Percentiles rank a stretch among this genome's conserved stretches.
These are phyloP conservation scores for Pygoscelis antarcticus DNA, from an alignment of 2,113 vertebrate genomes.

Conservation along the genomic window DNA sequence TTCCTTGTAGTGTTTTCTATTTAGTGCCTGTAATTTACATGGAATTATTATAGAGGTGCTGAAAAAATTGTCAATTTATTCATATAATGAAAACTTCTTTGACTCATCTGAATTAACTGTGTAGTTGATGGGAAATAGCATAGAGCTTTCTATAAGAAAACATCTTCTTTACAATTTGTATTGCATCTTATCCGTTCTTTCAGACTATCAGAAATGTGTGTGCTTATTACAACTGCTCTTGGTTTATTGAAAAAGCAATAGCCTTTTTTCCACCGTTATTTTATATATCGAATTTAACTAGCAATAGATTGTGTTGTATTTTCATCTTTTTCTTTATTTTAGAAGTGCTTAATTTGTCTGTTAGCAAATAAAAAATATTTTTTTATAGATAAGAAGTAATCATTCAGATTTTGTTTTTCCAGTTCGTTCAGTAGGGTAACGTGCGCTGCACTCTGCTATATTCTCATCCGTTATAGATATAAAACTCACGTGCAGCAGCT, in stretches of 20 bases:
- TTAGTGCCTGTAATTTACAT: slow-evolving; percentile 16
- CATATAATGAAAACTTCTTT: slow-evolving; percentile 1
- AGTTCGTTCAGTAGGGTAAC: neutral
- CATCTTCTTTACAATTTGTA: neutral
- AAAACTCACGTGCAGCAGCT: neutral
- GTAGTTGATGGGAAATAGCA: neutral
- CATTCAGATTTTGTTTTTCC: neutral
- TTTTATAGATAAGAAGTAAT: neutral
- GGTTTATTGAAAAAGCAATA: neutral
- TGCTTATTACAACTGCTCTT: neutral
- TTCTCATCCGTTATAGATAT: neutral
- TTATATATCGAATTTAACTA: neutral
- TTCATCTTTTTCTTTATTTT: neutral
- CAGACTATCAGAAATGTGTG: neutral
- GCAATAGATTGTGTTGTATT: neutral
- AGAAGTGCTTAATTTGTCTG: neutral
- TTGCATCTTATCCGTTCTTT: neutral
- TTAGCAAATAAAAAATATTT: neutral
- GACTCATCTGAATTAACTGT: neutral
- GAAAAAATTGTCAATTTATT: neutral
- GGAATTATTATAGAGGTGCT: neutral
- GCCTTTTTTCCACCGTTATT: neutral
- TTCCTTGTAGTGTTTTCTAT: slow-evolving; percentile 12
- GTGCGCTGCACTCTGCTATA: accelerated
- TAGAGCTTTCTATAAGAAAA: neutral